Percentiles rank a stretch among this genome's conserved stretches.
These are phyloP conservation scores for Spodoptera exigua DNA, from an alignment of 2,888 invertebrate genomes.

Conservation along the genomic window DNA sequence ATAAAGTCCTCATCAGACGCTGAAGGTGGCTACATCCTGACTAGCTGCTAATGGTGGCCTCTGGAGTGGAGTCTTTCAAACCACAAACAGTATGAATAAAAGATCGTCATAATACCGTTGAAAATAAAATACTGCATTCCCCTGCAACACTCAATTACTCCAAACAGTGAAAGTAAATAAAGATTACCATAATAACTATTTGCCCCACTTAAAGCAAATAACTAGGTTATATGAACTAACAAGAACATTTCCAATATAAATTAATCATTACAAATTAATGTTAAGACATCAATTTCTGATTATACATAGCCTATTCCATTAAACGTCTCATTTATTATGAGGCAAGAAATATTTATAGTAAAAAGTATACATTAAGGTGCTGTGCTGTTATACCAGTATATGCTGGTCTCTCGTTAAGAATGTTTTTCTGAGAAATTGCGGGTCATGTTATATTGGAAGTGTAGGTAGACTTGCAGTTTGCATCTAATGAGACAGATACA, in stretches of 20 bases:
- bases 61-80: too few species aligned
- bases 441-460: neutral
- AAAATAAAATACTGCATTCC: too few species aligned
- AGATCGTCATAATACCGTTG: too few species aligned
- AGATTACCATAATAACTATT: slow-evolving; percentile 21
- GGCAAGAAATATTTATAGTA: slow-evolving; percentile 17
- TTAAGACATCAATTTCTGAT: slow-evolving; percentile 17
- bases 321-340: slow-evolving; percentile 12
- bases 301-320: slow-evolving; percentile 14
- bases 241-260: slow-evolving; percentile 6
- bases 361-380: too few species aligned
- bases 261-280: slow-evolving; percentile 19
- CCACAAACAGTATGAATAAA: too few species aligned
- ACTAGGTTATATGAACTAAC: slow-evolving; percentile 17
- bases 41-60: too few species aligned
- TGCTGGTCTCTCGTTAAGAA: neutral
- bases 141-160: too few species aligned
- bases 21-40: too few species aligned
- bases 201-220: slow-evolving; percentile 31
- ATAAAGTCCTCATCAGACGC: too few species aligned
- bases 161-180: slow-evolving; percentile 30
- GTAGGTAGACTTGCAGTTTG: too few species aligned
- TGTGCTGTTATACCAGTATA: too few species aligned
- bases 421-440: slow-evolving; percentile 6
- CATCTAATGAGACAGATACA: neutral